phyloP scores from a whole-genome alignment of 2,797 vertebrate genomes.

The Eulemur coronatus region DNA sequence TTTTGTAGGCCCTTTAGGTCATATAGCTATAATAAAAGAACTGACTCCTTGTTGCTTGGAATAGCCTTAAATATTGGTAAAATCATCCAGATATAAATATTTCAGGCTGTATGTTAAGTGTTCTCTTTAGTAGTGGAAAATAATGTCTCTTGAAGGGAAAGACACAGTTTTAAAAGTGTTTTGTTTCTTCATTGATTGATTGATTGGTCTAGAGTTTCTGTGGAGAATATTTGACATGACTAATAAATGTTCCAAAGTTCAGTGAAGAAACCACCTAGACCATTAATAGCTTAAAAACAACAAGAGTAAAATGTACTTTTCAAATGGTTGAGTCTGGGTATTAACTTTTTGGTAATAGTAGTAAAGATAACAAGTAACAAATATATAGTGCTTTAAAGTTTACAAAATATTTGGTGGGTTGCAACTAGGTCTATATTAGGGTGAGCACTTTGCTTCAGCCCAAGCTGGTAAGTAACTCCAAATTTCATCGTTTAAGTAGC shows the following conservation, averaged over 20 bases:
- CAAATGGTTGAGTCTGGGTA: not conserved
- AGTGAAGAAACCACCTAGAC: not conserved
- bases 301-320: constrained; percentile 39
- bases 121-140: constrained; percentile 30
- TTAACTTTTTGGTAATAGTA: not conserved
- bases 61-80: not conserved
- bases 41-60: not conserved
- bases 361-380: not conserved
- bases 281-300: constrained; percentile 21
- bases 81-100: not conserved
- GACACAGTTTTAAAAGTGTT: not conserved
- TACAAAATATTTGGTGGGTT: not conserved
- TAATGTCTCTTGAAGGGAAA: constrained; percentile 17
- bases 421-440: not conserved
- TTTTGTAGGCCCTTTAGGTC: not conserved
- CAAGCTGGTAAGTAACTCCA: not conserved
- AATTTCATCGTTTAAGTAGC: not conserved
- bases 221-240: not conserved
- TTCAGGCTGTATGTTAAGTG: not conserved
- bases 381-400: not conserved
- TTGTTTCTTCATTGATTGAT: not conserved
- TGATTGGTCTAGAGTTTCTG: constrained; percentile 21
- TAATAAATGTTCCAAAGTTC: not conserved
- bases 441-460: not conserved
- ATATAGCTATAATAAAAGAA: not conserved